Evolutionary conservation across 2,888 invertebrate species (phyloP).

Genomic region (Graphium colonna): DNA sequence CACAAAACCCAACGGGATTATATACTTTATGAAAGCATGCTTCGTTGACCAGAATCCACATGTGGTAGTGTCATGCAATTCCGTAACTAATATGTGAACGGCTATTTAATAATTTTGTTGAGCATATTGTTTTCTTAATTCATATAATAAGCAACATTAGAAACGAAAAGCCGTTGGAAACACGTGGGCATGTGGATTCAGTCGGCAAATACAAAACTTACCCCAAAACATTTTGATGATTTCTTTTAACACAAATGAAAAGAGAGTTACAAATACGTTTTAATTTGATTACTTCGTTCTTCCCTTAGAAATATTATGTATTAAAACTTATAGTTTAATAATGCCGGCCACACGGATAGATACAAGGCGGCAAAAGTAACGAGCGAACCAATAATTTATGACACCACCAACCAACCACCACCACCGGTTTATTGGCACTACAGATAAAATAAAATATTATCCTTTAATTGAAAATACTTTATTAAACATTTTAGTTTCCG

Average conservation of each 20-base stretch:
- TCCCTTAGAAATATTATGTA: constrained; percentile 4
- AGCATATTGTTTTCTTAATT: too few relatives aligned
- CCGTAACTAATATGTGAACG: too few relatives aligned
- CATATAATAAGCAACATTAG: neutral
- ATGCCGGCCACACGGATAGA: constrained; percentile 25
- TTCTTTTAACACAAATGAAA: constrained; percentile 18
- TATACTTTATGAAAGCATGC: neutral
- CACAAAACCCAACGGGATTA: neutral
- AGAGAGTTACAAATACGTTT: neutral
- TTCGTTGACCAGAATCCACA: neutral
- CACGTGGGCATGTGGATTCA: constrained; percentile 61
- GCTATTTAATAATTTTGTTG: too few relatives aligned
- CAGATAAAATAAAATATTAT: too few relatives aligned
- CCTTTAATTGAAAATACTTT: too few relatives aligned
- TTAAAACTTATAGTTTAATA: constrained; percentile 6
- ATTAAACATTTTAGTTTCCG: too few relatives aligned
- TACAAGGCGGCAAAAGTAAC: constrained; percentile 15
- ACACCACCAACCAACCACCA: too few relatives aligned
- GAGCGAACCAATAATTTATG: neutral
- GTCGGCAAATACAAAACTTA: constrained; percentile 44
- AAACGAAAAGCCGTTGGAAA: constrained; percentile 28
- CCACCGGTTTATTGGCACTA: too few relatives aligned
- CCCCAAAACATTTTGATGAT: constrained; percentile 71
- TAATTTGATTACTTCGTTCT: neutral
- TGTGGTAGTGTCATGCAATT: constrained; percentile 6